Conservation (phyloP, 1,140 invertebrate genomes). For the Heliconius melpomene region DNA sequence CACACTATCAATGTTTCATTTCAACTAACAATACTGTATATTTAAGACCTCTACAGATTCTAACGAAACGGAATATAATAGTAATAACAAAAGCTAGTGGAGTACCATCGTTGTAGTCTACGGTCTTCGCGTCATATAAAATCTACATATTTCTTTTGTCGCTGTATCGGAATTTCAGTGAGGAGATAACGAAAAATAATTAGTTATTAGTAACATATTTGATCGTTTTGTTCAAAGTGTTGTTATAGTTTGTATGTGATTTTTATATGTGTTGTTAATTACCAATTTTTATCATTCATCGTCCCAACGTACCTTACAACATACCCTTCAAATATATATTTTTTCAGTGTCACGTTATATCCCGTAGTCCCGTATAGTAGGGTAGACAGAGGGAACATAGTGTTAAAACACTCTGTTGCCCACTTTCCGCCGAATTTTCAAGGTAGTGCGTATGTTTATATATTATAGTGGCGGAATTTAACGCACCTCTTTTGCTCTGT, state of each 20-base stretch:
- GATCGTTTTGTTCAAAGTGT: too few relatives aligned
- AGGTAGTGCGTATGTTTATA: too few relatives aligned
- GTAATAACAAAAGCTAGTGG: constrained; percentile 18
- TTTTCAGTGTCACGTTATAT: neutral
- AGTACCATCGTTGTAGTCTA: constrained; percentile 1
- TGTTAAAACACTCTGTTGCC: too few relatives aligned
- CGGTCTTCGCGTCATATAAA: neutral
- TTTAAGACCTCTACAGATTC: constrained; percentile 25
- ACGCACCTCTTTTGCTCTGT: too few relatives aligned
- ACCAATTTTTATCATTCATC: neutral
- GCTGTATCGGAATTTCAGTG: neutral
- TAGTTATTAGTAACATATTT: neutral
- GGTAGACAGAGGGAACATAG: too few relatives aligned
- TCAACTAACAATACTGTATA: constrained; percentile 20
- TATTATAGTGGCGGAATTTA: too few relatives aligned
- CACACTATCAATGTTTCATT: constrained; percentile 32
- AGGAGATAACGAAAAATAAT: neutral
- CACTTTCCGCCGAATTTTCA: too few relatives aligned
- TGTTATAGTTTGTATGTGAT: neutral
- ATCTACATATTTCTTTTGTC: neutral
- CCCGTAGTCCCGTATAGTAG: too few relatives aligned
- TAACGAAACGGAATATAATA: constrained; percentile 20
- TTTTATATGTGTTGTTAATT: neutral
- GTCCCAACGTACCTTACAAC: neutral
- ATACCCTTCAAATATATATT: neutral